These are phyloP conservation scores for Hexactinellida sp. DNA, from an alignment of 37 sponge, comb jelly and placozoan genomes.

Conservation along the genomic window DNA sequence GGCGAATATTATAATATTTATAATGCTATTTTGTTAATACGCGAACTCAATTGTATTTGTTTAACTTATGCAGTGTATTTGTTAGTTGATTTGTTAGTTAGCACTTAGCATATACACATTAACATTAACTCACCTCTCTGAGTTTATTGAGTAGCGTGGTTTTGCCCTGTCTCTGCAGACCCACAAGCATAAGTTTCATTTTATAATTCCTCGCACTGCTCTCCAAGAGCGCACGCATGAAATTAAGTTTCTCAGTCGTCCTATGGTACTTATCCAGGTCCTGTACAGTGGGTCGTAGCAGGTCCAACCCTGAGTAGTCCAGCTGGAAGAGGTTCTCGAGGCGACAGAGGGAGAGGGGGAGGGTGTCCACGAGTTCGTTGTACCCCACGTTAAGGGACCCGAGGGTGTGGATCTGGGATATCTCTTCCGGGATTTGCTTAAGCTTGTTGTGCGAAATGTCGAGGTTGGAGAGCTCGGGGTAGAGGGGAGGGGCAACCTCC, in stretches of 20 bases:
- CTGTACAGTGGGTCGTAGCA: conserved; percentile 34
- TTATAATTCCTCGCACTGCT: conserved; percentile 67
- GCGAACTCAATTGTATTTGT: too few species aligned
- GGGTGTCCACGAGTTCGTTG: conserved; percentile 44
- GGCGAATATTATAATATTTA: too few species aligned
- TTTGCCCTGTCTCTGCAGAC: conserved; percentile 71
- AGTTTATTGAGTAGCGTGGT: conserved; percentile 60
- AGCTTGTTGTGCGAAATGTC: conserved; percentile 43
- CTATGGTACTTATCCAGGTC: conserved; percentile 52
- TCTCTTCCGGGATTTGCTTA: conserved; percentile 25
- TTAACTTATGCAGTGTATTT: too few species aligned
- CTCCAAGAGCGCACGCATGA: conserved; percentile 58
- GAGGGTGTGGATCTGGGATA: conserved; percentile 32
- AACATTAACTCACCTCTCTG: conserved; percentile 46
- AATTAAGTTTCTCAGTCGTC: conserved; percentile 53
- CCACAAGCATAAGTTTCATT: conserved; percentile 88
- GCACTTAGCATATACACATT: too few species aligned
- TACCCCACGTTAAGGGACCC: conserved; percentile 46
- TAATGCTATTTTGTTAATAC: too few species aligned
- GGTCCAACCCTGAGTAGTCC: conserved; percentile 52
- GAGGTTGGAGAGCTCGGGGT: conserved; percentile 45
- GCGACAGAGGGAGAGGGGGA: conserved; percentile 59
- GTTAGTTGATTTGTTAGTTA: too few species aligned
- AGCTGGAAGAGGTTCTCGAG: conserved; percentile 62
- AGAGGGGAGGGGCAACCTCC: conserved; percentile 32